These are phyloP conservation scores for Phyto melanocephala DNA, from an alignment of 2,888 invertebrate species.

Conservation along the genomic window DNA sequence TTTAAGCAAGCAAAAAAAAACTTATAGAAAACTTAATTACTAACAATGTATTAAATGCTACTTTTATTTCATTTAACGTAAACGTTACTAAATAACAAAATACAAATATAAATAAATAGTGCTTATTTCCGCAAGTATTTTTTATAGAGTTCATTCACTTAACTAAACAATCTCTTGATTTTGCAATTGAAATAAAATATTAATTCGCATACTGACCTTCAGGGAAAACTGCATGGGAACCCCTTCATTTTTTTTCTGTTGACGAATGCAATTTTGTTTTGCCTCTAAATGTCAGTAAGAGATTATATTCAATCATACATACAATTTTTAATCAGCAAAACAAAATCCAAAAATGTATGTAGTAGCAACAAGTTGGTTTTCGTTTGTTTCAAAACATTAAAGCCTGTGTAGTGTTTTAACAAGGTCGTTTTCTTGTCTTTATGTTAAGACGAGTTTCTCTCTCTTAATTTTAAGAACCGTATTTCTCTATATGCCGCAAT, in stretches of 20 bases:
- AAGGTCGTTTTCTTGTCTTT: conserved; percentile 33
- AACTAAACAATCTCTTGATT: conserved; percentile 44
- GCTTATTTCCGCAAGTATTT: conserved; percentile 37
- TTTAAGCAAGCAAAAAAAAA: no score
- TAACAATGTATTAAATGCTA: no score
- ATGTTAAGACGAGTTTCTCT: neutral
- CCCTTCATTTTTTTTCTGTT: conserved; percentile 52
- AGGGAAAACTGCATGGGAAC: conserved; percentile 39
- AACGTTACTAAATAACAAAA: no score
- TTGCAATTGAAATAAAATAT: conserved; percentile 23
- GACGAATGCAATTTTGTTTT: conserved; percentile 8
- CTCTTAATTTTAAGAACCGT: conserved; percentile 34
- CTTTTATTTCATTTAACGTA: no score
- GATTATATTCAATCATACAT: conserved; percentile 39
- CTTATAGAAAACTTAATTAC: neutral
- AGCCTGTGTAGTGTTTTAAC: neutral
- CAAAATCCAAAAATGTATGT: neutral
- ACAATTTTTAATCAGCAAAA: neutral
- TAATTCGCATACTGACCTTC: conserved; percentile 40
- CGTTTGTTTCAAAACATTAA: neutral
- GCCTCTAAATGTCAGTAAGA: conserved; percentile 28
- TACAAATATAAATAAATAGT: no score
- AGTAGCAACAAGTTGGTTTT: conserved; percentile 10
- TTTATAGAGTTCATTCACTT: neutral
- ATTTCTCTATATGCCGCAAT: neutral